Conservation (phyloP, 1,140 invertebrate species). For the Coelopa frigida region DNA sequence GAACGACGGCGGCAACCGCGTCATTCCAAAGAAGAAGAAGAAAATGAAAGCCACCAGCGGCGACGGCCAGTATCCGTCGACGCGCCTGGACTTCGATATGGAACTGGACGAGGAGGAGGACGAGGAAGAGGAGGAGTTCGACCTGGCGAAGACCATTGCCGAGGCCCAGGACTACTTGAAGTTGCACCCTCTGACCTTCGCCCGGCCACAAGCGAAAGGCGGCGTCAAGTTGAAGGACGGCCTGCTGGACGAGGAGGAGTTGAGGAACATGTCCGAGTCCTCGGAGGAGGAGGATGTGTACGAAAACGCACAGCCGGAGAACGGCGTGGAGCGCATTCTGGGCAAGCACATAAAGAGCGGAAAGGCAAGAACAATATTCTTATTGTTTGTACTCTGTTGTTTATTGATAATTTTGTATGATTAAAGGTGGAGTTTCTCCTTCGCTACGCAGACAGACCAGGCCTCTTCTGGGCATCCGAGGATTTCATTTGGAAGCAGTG, state of each 20-base stretch:
- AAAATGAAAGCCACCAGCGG: constrained; percentile 19
- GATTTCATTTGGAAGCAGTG: constrained; percentile 27
- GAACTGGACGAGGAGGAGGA: constrained; percentile 19
- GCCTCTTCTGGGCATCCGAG: constrained; percentile 32
- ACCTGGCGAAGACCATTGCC: constrained; percentile 33
- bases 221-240: constrained; percentile 8
- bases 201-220: constrained; percentile 17
- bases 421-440: constrained; percentile 32
- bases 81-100: constrained; percentile 21
- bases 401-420: background rate
- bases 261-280: constrained; percentile 13
- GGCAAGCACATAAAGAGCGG: constrained; percentile 37
- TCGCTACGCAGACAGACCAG: constrained; percentile 30
- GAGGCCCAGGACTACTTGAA: constrained; percentile 38
- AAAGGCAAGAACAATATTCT: constrained; percentile 18
- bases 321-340: constrained; percentile 32
- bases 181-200: constrained; percentile 35
- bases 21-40: constrained; percentile 21
- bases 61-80: constrained; percentile 1
- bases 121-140: constrained; percentile 29
- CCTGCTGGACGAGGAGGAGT: constrained; percentile 19
- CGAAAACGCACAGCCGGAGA: constrained; percentile 25
- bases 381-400: background rate
- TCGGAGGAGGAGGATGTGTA: constrained; percentile 24
- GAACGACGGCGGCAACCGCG: constrained; percentile 32